These are phyloP conservation scores for Nipponia nippon DNA, from an alignment of 2,113 vertebrate genomes.

Conservation along the genomic window DNA sequence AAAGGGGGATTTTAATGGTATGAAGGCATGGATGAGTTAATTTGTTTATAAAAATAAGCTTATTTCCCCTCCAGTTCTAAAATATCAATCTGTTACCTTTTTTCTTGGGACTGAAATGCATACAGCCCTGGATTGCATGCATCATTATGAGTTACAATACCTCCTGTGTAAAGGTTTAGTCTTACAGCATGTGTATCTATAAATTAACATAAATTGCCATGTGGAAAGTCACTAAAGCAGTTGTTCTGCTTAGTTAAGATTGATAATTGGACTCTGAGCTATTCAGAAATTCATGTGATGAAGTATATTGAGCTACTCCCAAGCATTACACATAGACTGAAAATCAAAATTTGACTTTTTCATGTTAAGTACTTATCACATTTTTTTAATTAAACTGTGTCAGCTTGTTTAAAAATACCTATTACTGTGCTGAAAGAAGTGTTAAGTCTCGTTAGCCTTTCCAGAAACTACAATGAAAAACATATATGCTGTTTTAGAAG, in stretches of 20 bases:
- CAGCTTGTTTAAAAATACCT: background rate
- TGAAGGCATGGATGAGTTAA: background rate
- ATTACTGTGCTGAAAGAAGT: background rate
- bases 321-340: background rate
- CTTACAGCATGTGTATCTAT: background rate
- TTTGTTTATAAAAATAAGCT: background rate
- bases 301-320: background rate
- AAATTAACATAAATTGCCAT: conserved; percentile 44
- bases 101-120: background rate
- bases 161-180: conserved; percentile 11
- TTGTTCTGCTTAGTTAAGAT: conserved; percentile 46
- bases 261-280: conserved; percentile 38
- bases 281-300: conserved; percentile 16
- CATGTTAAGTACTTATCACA: background rate
- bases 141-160: conserved; percentile 13
- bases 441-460: background rate
- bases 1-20: background rate
- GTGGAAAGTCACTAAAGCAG: conserved; percentile 25
- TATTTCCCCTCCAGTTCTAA: background rate
- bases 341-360: background rate
- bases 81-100: background rate
- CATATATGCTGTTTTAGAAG: background rate
- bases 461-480: background rate
- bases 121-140: background rate
- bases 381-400: background rate